These are phyloP conservation scores for Premnoplex brunnescens DNA, from an alignment of 2,797 vertebrate species.

Conservation along the genomic window DNA sequence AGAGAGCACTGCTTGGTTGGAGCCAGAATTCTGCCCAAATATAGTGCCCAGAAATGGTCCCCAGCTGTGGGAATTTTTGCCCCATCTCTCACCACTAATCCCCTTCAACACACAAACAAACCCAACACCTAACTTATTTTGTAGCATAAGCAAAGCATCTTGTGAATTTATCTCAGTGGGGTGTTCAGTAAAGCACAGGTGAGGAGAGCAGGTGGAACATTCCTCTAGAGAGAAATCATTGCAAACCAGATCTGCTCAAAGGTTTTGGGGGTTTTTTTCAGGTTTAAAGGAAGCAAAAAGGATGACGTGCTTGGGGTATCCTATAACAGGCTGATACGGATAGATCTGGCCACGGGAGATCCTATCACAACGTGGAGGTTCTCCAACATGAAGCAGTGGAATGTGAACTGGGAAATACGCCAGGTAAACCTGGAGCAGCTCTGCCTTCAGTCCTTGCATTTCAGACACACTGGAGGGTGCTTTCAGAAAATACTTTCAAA, in stretches of 20 bases:
- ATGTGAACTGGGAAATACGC: conserved; percentile 98
- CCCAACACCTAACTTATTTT: neutral
- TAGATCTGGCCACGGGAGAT: conserved; percentile 88
- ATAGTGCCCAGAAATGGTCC: neutral
- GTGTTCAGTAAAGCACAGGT: neutral
- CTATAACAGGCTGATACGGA: conserved; percentile 93
- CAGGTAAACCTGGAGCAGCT: conserved; percentile 79
- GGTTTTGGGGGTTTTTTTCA: conserved; percentile 42
- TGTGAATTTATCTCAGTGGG: neutral
- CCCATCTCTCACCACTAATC: neutral
- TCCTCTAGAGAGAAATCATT: neutral
- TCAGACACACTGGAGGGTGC: neutral
- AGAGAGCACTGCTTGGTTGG: neutral
- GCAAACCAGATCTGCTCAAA: neutral
- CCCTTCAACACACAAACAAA: neutral
- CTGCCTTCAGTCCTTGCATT: neutral
- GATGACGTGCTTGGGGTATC: conserved; percentile 97
- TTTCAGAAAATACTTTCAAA: neutral
- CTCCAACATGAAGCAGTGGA: conserved; percentile 98
- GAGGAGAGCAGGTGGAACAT: neutral
- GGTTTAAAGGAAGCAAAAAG: conserved; percentile 94
- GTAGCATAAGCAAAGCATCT: neutral
- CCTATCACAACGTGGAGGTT: conserved; percentile 96
- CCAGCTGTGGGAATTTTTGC: neutral
- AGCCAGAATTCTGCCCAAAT: neutral